Conservation (phyloP, 2,113 vertebrate genomes). For the Aix galericulata region DNA sequence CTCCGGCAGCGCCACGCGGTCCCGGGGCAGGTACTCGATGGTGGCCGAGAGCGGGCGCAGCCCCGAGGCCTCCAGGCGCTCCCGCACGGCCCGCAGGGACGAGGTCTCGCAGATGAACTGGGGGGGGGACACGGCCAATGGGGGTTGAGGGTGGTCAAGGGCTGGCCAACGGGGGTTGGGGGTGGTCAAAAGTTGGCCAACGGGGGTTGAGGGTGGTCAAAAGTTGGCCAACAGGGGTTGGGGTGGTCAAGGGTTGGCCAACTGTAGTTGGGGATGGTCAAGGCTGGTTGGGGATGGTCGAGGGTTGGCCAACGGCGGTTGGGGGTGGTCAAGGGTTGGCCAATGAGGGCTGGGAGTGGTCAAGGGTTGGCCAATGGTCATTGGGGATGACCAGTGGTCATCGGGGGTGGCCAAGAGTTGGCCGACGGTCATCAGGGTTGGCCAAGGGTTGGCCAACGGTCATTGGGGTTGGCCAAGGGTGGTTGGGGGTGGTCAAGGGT, state of each 20-base stretch:
- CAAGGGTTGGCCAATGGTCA: neutral
- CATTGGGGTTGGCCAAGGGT: neutral
- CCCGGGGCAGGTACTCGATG: neutral
- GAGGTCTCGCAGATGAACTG: neutral
- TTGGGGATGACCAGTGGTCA: no score
- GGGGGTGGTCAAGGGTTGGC: neutral
- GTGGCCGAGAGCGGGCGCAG: neutral
- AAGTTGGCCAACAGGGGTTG: neutral
- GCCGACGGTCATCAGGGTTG: neutral
- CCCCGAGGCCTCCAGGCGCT: neutral
- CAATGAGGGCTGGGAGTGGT: accelerated
- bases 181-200: neutral
- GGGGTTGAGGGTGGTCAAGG: neutral
- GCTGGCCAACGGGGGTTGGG: neutral
- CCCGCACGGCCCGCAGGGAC: neutral
- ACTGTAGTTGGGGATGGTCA: accelerated
- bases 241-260: neutral
- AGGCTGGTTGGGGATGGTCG: no score
- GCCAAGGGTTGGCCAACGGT: no score
- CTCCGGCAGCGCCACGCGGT: neutral
- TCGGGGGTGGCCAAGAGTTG: neutral
- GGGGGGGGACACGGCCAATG: neutral
- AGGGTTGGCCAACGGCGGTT: no score
- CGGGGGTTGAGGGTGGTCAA: neutral
- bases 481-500: no score